phyloP scores from a whole-genome alignment of 92 coral and sea anemone genomes.

The Pocillopora grandis region DNA sequence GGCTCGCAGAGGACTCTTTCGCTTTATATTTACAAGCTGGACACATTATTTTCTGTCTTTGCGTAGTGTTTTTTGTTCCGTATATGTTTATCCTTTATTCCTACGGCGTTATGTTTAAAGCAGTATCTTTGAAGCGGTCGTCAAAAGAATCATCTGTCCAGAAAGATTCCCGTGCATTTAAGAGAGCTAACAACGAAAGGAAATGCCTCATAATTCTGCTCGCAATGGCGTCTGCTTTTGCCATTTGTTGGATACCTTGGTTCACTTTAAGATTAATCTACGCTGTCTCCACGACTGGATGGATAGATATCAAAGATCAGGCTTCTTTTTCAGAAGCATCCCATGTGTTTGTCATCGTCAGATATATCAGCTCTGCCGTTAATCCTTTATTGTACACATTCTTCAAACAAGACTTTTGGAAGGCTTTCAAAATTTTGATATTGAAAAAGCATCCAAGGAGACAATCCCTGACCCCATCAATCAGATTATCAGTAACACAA shows the following conservation, averaged over 20 bases:
- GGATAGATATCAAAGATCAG: too few relatives aligned
- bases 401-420: conserved; percentile 25
- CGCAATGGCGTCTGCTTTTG: conserved; percentile 10
- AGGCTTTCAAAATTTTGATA: not conserved
- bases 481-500: too few relatives aligned
- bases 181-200: not conserved
- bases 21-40: not conserved
- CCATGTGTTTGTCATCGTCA: conserved; percentile 4
- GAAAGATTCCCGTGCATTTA: not conserved
- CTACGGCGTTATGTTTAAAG: conserved; percentile 15
- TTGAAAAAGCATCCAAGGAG: too few relatives aligned
- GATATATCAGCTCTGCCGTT: conserved; percentile 24
- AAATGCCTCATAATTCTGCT: conserved; percentile 15
- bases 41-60: conserved; percentile 34
- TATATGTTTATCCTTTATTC: conserved; percentile 29
- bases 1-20: not conserved
- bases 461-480: too few relatives aligned
- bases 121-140: conserved; percentile 1
- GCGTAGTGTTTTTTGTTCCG: conserved; percentile 27
- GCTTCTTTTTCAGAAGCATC: not conserved
- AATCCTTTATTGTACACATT: conserved; percentile 39
- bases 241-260: conserved; percentile 39
- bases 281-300: not conserved
- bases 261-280: not conserved
- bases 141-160: not conserved